Evolutionary conservation across 2,888 invertebrate species (phyloP).

Genomic region (Gandaritis pyraliata): DNA sequence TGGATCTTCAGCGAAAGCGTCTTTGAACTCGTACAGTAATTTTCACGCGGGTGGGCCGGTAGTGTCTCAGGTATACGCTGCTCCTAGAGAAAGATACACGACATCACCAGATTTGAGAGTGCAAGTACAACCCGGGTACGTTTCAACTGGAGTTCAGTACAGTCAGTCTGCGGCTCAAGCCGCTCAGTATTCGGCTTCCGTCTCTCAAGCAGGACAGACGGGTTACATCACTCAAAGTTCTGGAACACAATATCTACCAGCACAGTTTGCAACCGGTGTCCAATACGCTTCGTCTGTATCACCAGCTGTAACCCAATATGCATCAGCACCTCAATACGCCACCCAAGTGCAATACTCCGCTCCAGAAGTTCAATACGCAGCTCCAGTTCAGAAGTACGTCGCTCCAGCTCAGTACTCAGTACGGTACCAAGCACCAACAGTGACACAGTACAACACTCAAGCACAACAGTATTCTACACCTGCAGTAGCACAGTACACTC

Average conservation of each 20-base stretch:
- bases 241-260: constrained; percentile 30
- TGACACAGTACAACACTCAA: constrained; percentile 49
- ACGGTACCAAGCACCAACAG: constrained; percentile 39
- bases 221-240: constrained; percentile 49
- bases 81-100: constrained; percentile 66
- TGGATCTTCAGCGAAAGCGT: constrained; percentile 73
- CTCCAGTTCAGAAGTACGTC: constrained; percentile 44
- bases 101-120: constrained; percentile 62
- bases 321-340: constrained; percentile 47
- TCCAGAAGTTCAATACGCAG: constrained; percentile 48
- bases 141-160: constrained; percentile 57
- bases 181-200: constrained; percentile 23
- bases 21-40: constrained; percentile 66
- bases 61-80: constrained; percentile 76
- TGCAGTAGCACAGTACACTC: constrained; percentile 46
- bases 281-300: constrained; percentile 39
- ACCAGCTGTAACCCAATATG: constrained; percentile 39
- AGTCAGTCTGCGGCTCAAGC: constrained; percentile 51
- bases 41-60: constrained; percentile 71
- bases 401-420: constrained; percentile 56
- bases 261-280: constrained; percentile 35
- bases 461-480: constrained; percentile 59
- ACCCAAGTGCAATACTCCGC: constrained; percentile 43
- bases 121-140: constrained; percentile 51
- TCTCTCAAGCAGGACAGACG: constrained; percentile 36